Conservation (phyloP, 2,113 vertebrate species). For the Oryzias woworae region DNA sequence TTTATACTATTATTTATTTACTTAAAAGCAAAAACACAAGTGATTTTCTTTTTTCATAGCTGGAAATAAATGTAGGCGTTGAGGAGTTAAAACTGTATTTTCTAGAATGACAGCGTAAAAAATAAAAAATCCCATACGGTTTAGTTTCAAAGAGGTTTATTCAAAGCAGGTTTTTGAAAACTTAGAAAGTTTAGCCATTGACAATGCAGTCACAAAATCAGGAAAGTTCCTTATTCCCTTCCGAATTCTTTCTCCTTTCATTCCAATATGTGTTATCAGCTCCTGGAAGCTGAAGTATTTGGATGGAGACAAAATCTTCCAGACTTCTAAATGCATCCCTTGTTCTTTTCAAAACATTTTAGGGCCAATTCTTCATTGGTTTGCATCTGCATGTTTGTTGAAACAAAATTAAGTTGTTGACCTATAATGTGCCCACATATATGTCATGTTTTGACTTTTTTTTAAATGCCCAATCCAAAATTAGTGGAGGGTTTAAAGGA, state of each 20-base stretch:
- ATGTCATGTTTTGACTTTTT: background rate
- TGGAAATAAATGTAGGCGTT: no score
- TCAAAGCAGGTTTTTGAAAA: constrained; percentile 78
- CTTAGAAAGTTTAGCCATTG: constrained; percentile 76
- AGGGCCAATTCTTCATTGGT: constrained; percentile 15
- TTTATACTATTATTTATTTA: no score
- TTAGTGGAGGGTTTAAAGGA: background rate
- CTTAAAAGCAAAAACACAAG: no score
- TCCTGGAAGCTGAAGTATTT: constrained; percentile 10
- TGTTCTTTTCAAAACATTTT: background rate
- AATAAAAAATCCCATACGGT: constrained; percentile 12
- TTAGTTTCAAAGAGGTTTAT: constrained; percentile 80
- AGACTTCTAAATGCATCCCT: background rate
- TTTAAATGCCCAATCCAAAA: constrained; percentile 4
- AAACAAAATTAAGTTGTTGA: constrained; percentile 1
- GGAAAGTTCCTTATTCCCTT: constrained; percentile 41
- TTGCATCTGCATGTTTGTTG: background rate
- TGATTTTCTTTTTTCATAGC: no score
- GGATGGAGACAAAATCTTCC: no score
- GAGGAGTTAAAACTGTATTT: no score
- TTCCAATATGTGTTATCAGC: constrained; percentile 40
- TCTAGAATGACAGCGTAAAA: background rate
- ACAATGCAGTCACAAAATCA: constrained; percentile 74
- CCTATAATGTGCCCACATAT: background rate
- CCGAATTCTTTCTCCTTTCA: constrained; percentile 54